These are phyloP conservation scores for Armadillidium nasatum DNA, from an alignment of 1,140 invertebrate genomes.

Conservation along the genomic window DNA sequence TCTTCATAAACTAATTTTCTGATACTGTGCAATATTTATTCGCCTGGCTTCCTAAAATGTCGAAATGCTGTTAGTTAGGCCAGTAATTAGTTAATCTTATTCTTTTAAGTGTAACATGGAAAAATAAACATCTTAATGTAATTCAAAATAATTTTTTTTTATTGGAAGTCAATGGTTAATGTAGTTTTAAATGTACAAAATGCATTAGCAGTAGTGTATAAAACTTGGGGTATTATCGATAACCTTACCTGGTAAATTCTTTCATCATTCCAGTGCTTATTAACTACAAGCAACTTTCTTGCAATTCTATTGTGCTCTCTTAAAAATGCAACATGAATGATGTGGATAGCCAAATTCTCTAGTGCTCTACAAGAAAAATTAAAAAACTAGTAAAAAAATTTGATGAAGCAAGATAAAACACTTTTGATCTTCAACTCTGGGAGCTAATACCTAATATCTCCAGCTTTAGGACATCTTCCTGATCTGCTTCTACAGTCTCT, in stretches of 20 bases:
- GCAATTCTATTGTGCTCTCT: constrained; percentile 56
- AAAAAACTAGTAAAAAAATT: constrained; percentile 46
- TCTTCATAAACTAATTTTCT: constrained; percentile 54
- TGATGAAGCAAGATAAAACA: neutral
- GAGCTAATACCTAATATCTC: constrained; percentile 28
- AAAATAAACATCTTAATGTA: too few species aligned
- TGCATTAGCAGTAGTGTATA: too few species aligned
- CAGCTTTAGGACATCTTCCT: constrained; percentile 22
- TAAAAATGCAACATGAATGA: constrained; percentile 52
- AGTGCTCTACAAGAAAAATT: constrained; percentile 55
- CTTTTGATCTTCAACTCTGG: neutral
- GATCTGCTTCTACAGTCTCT: neutral
- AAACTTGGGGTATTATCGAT: too few species aligned
- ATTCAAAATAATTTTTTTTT: too few species aligned
- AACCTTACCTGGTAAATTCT: constrained; percentile 60
- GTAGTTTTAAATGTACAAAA: too few species aligned
- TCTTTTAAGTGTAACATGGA: too few species aligned
- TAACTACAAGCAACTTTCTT: constrained; percentile 46
- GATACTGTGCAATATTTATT: constrained; percentile 50
- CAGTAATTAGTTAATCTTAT: too few species aligned
- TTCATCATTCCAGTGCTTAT: constrained; percentile 55
- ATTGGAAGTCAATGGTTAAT: too few species aligned
- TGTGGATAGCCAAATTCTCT: constrained; percentile 47
- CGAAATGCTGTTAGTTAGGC: too few species aligned
- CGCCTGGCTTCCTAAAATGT: constrained; percentile 45